Conservation (phyloP, 2,888 invertebrate species). For the Hydroisotoma schaefferi region DNA sequence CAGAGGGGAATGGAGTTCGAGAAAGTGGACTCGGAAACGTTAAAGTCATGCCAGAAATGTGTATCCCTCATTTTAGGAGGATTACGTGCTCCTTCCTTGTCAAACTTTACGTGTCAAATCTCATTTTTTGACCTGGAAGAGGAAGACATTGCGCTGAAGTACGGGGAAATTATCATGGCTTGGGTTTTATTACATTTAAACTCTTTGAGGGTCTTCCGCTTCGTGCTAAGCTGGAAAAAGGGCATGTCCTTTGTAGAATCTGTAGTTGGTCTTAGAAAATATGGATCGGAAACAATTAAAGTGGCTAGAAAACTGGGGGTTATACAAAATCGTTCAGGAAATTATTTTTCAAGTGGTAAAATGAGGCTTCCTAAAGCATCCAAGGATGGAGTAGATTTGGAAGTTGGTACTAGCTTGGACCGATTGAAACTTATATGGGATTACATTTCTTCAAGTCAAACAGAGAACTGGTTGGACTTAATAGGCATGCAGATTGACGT, state of each 20-base stretch:
- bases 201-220: conserved; percentile 11
- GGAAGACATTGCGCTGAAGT: conserved; percentile 10
- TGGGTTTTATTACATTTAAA: conserved; percentile 6
- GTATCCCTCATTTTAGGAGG: conserved; percentile 7
- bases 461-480: conserved; percentile 5
- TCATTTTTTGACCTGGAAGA: conserved; percentile 16
- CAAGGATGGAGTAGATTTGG: conserved; percentile 1
- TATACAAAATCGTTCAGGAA: neutral
- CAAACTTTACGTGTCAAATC: conserved; percentile 8
- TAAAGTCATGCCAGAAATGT: neutral
- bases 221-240: conserved; percentile 13
- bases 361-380: neutral
- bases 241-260: conserved; percentile 14
- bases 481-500: conserved; percentile 2
- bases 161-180: conserved; percentile 8
- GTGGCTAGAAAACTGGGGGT: conserved; percentile 11
- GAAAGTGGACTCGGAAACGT: neutral
- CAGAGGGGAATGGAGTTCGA: neutral
- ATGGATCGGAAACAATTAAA: neutral
- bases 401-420: conserved; percentile 6
- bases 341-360: too few relatives aligned
- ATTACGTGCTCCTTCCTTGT: conserved; percentile 2
- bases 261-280: neutral
- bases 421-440: conserved; percentile 18
- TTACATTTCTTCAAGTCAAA: conserved; percentile 2